A percentile compares a stretch with the other conserved stretches of the same genome.
Conservation (phyloP, 2,888 invertebrate genomes). For the Ligdia adustata region DNA sequence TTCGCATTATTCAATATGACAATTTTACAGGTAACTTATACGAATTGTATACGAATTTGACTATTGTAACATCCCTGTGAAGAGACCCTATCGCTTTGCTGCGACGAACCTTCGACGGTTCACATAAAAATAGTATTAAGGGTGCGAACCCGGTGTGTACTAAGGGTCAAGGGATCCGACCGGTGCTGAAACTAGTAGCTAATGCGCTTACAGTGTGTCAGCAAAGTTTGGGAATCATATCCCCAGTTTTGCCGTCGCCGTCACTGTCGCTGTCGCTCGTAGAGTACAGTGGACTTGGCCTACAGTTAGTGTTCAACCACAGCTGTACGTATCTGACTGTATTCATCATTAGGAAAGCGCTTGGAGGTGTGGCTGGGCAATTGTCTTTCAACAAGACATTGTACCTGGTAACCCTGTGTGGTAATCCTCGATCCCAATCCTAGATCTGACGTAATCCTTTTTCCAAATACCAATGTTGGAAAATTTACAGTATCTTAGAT, state of each 20-base stretch:
- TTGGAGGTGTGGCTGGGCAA: slow-evolving; percentile 70
- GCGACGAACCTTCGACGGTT: slow-evolving; percentile 63
- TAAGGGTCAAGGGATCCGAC: slow-evolving; percentile 69
- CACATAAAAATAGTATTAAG: slow-evolving; percentile 76
- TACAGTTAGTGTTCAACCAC: slow-evolving; percentile 75
- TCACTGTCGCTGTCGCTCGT: slow-evolving; percentile 53
- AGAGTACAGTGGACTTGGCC: slow-evolving; percentile 61
- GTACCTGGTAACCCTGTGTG: slow-evolving; percentile 63
- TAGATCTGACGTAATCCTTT: slow-evolving; percentile 4
- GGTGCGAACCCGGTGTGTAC: slow-evolving; percentile 70
- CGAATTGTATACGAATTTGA: slow-evolving; percentile 28
- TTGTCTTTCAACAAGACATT: slow-evolving; percentile 83
- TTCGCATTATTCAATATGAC: slow-evolving; percentile 32
- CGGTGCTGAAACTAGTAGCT: slow-evolving; percentile 48
- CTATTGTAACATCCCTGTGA: slow-evolving; percentile 54
- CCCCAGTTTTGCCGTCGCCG: slow-evolving; percentile 47
- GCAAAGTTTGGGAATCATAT: slow-evolving; percentile 12
- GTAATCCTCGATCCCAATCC: slow-evolving; percentile 6
- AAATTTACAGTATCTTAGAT: too few species aligned
- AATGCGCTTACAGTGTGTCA: not conserved
- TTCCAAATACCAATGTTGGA: not conserved
- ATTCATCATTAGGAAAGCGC: slow-evolving; percentile 48
- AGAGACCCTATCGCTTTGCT: slow-evolving; percentile 66
- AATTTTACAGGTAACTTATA: slow-evolving; percentile 68
- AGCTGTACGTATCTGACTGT: slow-evolving; percentile 75